A percentile compares a stretch with the other conserved stretches of the same genome.
Evolutionary conservation across 2,888 invertebrate genomes (phyloP).

Genomic region (Agonopterix heracliana): DNA sequence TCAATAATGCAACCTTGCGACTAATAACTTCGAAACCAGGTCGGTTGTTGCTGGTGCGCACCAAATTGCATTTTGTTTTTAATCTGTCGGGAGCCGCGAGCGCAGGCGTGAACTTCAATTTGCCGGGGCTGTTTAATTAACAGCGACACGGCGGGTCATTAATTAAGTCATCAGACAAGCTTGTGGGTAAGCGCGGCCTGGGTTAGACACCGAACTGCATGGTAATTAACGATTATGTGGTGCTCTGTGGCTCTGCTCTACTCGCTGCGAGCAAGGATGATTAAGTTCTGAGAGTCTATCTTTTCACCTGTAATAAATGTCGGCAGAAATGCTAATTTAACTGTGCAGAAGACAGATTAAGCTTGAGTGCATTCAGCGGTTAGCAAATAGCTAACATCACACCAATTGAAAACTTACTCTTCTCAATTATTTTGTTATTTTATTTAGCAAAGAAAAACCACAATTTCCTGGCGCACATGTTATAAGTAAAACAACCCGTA

Average conservation of each 20-base stretch:
- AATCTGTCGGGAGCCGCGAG: conserved; percentile 47
- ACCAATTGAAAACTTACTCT: no score
- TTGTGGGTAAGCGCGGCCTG: conserved; percentile 44
- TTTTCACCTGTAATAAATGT: conserved; percentile 20
- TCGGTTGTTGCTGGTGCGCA: conserved; percentile 31
- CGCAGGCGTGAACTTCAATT: conserved; percentile 60
- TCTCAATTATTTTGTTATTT: no score
- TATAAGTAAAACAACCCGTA: no score
- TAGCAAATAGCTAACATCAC: no score
- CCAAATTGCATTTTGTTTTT: conserved; percentile 67
- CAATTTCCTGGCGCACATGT: no score
- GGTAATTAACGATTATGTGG: conserved; percentile 54
- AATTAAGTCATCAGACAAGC: conserved; percentile 72
- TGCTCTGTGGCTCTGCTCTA: conserved; percentile 22
- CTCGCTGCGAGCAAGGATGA: conserved; percentile 9
- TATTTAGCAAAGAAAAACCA: not conserved
- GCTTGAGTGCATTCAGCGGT: no score
- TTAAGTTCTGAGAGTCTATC: conserved; percentile 13
- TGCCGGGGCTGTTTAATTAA: conserved; percentile 70
- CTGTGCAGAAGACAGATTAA: no score
- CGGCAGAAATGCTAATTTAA: no score
- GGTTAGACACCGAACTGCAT: conserved; percentile 56
- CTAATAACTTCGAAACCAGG: conserved; percentile 33
- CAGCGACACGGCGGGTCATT: conserved; percentile 68
- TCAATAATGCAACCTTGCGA: conserved; percentile 15